These are phyloP conservation scores for Dasyornis broadbenti DNA, from an alignment of 2,113 vertebrate genomes.

Conservation along the genomic window DNA sequence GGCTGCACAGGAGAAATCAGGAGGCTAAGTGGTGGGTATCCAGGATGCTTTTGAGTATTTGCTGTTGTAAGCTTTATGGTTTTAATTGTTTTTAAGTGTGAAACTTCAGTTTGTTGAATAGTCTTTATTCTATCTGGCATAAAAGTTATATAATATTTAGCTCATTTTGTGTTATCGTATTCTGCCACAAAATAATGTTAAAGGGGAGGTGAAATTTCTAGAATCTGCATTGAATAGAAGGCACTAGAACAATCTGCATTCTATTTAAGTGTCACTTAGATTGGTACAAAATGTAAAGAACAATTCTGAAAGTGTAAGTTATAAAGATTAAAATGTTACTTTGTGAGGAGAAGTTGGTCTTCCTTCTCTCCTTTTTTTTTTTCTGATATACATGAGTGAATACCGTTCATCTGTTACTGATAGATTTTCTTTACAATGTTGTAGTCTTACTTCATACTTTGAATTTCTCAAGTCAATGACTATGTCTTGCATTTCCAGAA, in stretches of 20 bases:
- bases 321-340: not conserved
- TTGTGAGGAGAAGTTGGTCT: not conserved
- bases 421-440: not conserved
- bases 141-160: not conserved
- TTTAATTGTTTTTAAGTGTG: not conserved
- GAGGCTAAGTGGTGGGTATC: not conserved
- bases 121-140: not conserved
- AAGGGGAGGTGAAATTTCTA: not conserved
- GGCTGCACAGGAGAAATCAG: not conserved
- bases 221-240: not conserved
- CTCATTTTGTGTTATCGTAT: not conserved
- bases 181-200: not conserved
- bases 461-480: conserved; percentile 66
- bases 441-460: not conserved
- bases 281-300: not conserved
- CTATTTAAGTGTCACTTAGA: not conserved
- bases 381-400: not conserved
- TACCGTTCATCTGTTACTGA: not conserved
- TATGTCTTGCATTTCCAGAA: conserved; percentile 70
- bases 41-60: not conserved
- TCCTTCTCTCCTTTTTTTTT: not conserved
- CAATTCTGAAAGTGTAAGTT: not conserved
- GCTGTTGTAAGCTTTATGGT: not conserved
- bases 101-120: not conserved
- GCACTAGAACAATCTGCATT: not conserved